Percentiles rank a stretch among this genome's conserved stretches.
These are phyloP conservation scores for Semaprochilodus insignis DNA, from an alignment of 2,797 vertebrate species.

Conservation along the genomic window DNA sequence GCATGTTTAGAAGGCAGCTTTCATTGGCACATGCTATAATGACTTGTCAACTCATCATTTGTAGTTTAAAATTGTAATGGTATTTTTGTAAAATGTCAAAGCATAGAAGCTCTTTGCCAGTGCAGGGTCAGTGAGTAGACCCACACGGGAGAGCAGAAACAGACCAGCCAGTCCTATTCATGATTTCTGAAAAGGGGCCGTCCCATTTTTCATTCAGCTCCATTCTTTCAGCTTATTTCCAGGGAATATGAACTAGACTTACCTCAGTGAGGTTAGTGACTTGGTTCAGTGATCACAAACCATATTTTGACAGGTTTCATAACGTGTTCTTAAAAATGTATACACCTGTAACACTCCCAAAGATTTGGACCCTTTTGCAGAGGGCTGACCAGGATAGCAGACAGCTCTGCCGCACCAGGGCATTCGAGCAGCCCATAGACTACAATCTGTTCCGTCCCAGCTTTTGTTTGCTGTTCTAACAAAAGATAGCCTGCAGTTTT, in stretches of 20 bases:
- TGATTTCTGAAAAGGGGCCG: neutral
- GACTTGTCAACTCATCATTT: constrained; percentile 71
- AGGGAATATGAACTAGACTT: neutral
- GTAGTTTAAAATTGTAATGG: constrained; percentile 74
- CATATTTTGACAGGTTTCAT: constrained; percentile 1
- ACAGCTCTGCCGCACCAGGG: neutral
- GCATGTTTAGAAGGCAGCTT: constrained; percentile 84
- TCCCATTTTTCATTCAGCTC: constrained; percentile 8
- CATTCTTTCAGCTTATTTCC: neutral
- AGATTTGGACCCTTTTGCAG: constrained; percentile 13
- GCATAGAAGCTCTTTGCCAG: constrained; percentile 37
- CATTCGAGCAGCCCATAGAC: neutral
- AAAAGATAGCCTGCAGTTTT: constrained; percentile 10
- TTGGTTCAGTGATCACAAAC: constrained; percentile 7
- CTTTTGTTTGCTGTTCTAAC: constrained; percentile 1
- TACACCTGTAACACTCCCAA: neutral
- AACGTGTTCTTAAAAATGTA: neutral
- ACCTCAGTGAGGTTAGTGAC: constrained; percentile 6
- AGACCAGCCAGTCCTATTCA: constrained; percentile 33
- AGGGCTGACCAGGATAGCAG: neutral
- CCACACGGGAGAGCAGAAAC: constrained; percentile 9
- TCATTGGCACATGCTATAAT: constrained; percentile 74
- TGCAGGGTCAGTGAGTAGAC: constrained; percentile 6
- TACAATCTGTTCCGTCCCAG: neutral
- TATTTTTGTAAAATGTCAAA: constrained; percentile 81